These are phyloP conservation scores for Lypha dubia DNA, from an alignment of 2,888 invertebrate genomes.

Conservation along the genomic window DNA sequence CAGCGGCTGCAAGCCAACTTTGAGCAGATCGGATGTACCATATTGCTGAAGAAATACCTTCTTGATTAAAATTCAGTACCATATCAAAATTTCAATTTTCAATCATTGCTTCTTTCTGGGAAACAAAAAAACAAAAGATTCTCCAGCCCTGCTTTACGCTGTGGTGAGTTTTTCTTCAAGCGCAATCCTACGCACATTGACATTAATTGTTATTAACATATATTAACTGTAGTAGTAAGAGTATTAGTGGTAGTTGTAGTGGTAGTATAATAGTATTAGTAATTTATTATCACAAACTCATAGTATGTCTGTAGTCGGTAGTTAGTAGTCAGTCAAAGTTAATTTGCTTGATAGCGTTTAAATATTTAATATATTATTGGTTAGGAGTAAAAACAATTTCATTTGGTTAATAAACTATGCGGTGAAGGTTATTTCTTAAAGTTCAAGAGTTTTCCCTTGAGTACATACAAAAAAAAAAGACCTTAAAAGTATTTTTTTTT, in stretches of 20 bases:
- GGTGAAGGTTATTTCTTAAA: conserved; percentile 52
- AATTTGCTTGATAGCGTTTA: conserved; percentile 45
- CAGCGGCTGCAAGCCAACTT: too few relatives aligned
- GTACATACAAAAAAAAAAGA: background rate
- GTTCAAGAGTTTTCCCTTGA: conserved; percentile 62
- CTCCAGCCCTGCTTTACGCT: conserved; percentile 10
- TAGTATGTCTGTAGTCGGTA: conserved; percentile 11
- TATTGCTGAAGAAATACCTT: too few relatives aligned
- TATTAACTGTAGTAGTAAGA: background rate
- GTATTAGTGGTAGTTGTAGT: background rate
- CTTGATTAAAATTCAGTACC: too few relatives aligned
- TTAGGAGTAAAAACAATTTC: conserved; percentile 35
- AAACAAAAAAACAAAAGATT: background rate
- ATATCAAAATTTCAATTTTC: too few relatives aligned
- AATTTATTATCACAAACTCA: conserved; percentile 10
- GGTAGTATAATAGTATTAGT: background rate
- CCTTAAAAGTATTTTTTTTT: conserved; percentile 3
- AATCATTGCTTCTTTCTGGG: too few relatives aligned
- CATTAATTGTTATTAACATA: background rate
- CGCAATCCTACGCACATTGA: background rate
- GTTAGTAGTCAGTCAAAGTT: conserved; percentile 38
- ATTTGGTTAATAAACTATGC: conserved; percentile 7
- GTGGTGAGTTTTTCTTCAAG: background rate
- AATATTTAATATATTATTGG: conserved; percentile 49
- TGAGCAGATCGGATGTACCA: too few relatives aligned